Conservation (phyloP, 2,797 vertebrate species). For the Coregonus ussuriensis region DNA sequence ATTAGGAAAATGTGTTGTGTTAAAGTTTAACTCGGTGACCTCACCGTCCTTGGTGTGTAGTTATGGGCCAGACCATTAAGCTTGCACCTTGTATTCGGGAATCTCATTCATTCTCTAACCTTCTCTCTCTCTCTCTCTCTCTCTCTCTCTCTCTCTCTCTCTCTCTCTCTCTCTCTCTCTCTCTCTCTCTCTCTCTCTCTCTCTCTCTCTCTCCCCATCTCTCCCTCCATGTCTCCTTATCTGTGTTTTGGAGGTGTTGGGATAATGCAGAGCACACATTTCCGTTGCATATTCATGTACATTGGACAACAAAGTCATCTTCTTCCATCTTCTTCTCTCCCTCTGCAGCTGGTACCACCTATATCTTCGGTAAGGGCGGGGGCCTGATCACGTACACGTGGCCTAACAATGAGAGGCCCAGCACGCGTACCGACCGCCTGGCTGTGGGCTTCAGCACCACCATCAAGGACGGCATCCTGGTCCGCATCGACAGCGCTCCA, state of each 20-base stretch:
- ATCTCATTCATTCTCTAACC: slow-evolving; percentile 12
- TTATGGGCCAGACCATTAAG: slow-evolving; percentile 35
- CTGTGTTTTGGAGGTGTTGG: no score
- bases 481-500: slow-evolving; percentile 94
- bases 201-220: no score
- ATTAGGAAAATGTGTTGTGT: slow-evolving; percentile 22
- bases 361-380: slow-evolving; percentile 96
- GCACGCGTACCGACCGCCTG: slow-evolving; percentile 93
- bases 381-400: slow-evolving; percentile 96
- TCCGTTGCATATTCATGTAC: not conserved
- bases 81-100: not conserved
- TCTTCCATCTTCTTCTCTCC: not conserved
- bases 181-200: no score
- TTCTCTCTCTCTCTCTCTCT: slow-evolving; percentile 2
- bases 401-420: slow-evolving; percentile 95
- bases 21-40: slow-evolving; percentile 8
- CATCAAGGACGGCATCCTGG: slow-evolving; percentile 94
- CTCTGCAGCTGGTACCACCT: slow-evolving; percentile 88
- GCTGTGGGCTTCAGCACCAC: slow-evolving; percentile 96
- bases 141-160: not conserved
- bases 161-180: no score
- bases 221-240: no score
- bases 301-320: not conserved
- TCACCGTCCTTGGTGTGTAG: slow-evolving; percentile 37
- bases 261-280: not conserved